These are phyloP conservation scores for Nymphalis io DNA, from an alignment of 1,140 invertebrate genomes.

Conservation along the genomic window DNA sequence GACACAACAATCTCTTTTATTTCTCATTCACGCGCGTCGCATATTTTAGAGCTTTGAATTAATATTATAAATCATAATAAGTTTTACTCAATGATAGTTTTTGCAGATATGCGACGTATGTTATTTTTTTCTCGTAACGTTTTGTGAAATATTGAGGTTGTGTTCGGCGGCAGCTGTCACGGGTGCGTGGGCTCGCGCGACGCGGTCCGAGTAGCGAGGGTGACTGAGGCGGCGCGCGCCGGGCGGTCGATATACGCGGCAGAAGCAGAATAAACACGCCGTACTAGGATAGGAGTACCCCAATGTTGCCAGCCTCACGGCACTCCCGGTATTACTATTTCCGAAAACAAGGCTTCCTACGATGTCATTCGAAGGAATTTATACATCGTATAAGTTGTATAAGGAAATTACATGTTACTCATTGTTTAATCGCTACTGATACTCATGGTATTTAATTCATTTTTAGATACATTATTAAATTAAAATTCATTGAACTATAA, in stretches of 20 bases:
- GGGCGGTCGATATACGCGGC: constrained; percentile 75
- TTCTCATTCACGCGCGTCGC: constrained; percentile 44
- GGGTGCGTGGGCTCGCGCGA: constrained; percentile 50
- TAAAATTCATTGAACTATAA: too few relatives aligned
- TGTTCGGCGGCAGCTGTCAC: constrained; percentile 54
- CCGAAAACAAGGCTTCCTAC: constrained; percentile 52
- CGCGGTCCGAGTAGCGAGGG: constrained; percentile 44
- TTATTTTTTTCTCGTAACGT: constrained; percentile 53
- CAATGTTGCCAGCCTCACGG: constrained; percentile 55
- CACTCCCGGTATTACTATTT: constrained; percentile 24
- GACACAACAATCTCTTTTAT: constrained; percentile 55
- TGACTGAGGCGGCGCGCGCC: constrained; percentile 72
- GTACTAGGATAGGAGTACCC: constrained; percentile 64
- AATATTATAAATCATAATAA: background rate
- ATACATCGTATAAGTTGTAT: constrained; percentile 15
- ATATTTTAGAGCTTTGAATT: background rate
- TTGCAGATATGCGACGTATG: constrained; percentile 2
- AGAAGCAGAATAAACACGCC: constrained; percentile 78
- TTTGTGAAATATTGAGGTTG: constrained; percentile 50
- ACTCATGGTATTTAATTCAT: too few relatives aligned
- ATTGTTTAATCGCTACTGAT: too few relatives aligned
- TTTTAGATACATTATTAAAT: too few relatives aligned
- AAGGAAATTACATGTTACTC: background rate
- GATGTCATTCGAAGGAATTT: constrained; percentile 26
- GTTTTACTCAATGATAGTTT: background rate